A percentile compares a stretch with the other conserved stretches of the same genome.
Conservation (phyloP, 2,888 invertebrate genomes). For the Danaus chrysippus region DNA sequence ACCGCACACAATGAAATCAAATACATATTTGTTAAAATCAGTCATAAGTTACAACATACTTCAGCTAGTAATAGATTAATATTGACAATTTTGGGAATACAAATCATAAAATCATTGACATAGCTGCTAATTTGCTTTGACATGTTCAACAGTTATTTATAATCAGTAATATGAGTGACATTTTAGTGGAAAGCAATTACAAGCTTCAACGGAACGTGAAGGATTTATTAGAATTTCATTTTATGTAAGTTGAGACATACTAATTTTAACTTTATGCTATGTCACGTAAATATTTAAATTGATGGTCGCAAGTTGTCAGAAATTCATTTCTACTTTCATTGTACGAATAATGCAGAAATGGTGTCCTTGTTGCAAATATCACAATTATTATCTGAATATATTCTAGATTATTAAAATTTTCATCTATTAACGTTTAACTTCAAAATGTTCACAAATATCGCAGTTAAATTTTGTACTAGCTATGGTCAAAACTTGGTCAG, state of each 20-base stretch:
- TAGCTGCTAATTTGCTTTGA: not conserved
- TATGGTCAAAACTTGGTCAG: no score
- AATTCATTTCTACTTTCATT: not conserved
- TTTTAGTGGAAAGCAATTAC: conserved; percentile 43
- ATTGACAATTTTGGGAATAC: conserved; percentile 8
- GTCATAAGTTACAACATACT: not conserved
- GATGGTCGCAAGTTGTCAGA: not conserved
- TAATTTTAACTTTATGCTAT: conserved; percentile 11
- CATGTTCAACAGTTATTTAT: conserved; percentile 10
- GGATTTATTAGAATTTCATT: conserved; percentile 28
- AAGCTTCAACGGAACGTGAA: conserved; percentile 43
- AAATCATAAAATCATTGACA: conserved; percentile 2
- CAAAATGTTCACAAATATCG: no score
- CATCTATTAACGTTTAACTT: no score
- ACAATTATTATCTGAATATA: no score
- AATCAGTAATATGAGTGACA: conserved; percentile 29
- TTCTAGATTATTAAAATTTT: no score
- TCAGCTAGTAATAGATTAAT: not conserved
- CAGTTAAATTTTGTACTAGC: no score
- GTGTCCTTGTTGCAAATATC: not conserved
- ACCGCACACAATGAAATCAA: not conserved
- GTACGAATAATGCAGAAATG: not conserved
- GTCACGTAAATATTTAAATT: not conserved
- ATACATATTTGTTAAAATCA: conserved; percentile 7
- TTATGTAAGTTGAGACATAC: conserved; percentile 19